Evolutionary conservation across 1,140 invertebrate species (phyloP).

Genomic region (Drosophila navojoa): DNA sequence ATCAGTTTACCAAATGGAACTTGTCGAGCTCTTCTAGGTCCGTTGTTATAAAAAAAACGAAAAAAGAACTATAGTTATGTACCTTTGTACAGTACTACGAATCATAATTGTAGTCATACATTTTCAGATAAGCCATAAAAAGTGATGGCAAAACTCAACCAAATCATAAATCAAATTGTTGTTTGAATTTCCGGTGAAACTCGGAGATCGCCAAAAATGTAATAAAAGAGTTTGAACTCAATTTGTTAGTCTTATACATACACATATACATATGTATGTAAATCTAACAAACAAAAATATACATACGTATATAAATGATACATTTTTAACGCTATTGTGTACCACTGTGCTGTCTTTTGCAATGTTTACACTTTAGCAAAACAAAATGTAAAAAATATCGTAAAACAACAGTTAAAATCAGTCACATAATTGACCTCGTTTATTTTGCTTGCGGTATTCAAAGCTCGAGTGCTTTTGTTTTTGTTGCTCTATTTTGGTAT

Average conservation of each 20-base stretch:
- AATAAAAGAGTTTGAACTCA: conserved; percentile 28
- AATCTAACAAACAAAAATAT: too few relatives aligned
- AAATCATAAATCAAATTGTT: conserved; percentile 78
- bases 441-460: conserved; percentile 35
- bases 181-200: conserved; percentile 79
- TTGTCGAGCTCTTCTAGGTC: conserved; percentile 40
- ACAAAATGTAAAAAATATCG: conserved; percentile 17
- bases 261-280: too few relatives aligned
- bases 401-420: conserved; percentile 26
- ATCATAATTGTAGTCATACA: conserved; percentile 48
- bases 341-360: conserved; percentile 26
- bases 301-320: too few relatives aligned
- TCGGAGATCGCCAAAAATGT: conserved; percentile 26
- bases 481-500: conserved; percentile 35
- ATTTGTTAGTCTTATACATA: background rate
- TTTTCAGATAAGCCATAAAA: conserved; percentile 76
- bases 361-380: conserved; percentile 43
- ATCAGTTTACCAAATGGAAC: conserved; percentile 65
- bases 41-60: conserved; percentile 25
- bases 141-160: conserved; percentile 49
- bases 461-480: conserved; percentile 49
- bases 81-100: conserved; percentile 7
- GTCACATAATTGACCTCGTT: conserved; percentile 55
- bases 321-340: background rate
- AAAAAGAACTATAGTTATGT: conserved; percentile 3